phyloP scores from a whole-genome alignment of 2,797 vertebrate genomes.

The Gallinago stenura region DNA sequence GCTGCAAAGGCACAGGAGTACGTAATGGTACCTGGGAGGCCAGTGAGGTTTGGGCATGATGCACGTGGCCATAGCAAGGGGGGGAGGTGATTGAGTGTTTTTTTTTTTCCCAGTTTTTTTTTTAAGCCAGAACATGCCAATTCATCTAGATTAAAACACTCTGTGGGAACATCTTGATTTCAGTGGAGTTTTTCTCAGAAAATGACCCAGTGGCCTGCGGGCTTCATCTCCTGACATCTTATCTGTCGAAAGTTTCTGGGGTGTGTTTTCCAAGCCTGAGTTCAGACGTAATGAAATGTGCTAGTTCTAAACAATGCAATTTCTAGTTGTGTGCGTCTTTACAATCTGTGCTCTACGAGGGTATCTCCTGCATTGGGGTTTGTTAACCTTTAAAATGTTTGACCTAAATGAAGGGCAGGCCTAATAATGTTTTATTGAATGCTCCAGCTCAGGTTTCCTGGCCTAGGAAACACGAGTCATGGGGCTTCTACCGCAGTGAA shows the following conservation, averaged over 20 bases:
- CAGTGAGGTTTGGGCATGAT: background rate
- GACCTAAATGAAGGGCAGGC: background rate
- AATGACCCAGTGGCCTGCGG: background rate
- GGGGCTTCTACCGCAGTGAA: background rate
- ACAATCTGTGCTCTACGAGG: background rate
- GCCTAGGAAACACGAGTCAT: background rate
- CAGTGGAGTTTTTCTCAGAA: background rate
- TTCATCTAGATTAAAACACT: background rate
- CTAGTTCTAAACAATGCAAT: background rate
- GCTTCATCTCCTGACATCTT: conserved; percentile 29
- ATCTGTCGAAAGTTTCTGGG: background rate
- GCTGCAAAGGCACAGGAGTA: background rate
- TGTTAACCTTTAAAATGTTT: conserved; percentile 1
- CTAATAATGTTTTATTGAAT: conserved; percentile 27
- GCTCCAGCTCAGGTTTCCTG: background rate
- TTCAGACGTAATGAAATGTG: background rate
- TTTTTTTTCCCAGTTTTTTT: background rate
- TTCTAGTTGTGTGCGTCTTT: background rate
- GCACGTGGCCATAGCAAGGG: background rate
- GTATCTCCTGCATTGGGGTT: background rate
- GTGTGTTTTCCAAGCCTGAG: background rate
- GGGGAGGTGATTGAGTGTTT: fast-evolving
- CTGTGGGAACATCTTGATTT: background rate
- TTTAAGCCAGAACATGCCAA: background rate
- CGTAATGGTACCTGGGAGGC: background rate